Percentiles rank a stretch among this genome's conserved stretches.
Evolutionary conservation across 1,140 invertebrate genomes (phyloP).

Genomic region (Matsumurasca onukii): DNA sequence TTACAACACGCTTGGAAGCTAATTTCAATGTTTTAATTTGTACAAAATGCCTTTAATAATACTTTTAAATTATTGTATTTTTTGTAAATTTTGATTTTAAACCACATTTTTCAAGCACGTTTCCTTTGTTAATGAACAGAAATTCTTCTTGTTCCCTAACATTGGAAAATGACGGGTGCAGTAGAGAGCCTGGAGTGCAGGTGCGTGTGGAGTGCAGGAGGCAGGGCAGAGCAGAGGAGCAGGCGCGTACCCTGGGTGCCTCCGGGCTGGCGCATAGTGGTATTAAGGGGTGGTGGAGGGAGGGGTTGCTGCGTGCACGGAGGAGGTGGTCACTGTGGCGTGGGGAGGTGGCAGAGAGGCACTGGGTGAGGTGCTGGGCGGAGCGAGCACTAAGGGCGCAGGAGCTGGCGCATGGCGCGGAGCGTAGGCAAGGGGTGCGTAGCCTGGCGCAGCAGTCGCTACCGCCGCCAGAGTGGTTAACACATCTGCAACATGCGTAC

Average conservation of each 20-base stretch:
- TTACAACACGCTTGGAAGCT: too few relatives aligned
- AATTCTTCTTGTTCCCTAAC: too few relatives aligned
- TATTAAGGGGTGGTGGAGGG: background rate
- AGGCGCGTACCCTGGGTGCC: conserved; percentile 17
- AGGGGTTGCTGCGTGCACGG: background rate
- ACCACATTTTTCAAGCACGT: too few relatives aligned
- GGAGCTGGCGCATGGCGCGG: background rate
- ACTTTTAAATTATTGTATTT: too few relatives aligned
- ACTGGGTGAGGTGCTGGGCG: conserved; percentile 1
- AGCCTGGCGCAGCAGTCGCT: background rate
- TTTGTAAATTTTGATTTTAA: too few relatives aligned
- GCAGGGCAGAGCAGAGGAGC: background rate
- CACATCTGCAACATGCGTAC: conserved; percentile 10
- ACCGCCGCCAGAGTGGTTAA: background rate
- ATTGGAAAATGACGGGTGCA: too few relatives aligned
- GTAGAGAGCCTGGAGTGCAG: too few relatives aligned
- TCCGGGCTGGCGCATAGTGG: background rate
- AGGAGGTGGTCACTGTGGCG: conserved; percentile 13
- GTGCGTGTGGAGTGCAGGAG: too few relatives aligned
- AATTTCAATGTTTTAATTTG: too few relatives aligned
- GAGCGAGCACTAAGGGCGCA: background rate
- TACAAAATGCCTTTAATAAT: too few relatives aligned
- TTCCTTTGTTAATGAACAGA: too few relatives aligned
- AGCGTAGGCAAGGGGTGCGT: conserved; percentile 12
- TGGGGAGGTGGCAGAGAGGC: conserved; percentile 14